Evolutionary conservation across 2,113 vertebrate species (phyloP).

Genomic region (Trichomycterus rosablanca): DNA sequence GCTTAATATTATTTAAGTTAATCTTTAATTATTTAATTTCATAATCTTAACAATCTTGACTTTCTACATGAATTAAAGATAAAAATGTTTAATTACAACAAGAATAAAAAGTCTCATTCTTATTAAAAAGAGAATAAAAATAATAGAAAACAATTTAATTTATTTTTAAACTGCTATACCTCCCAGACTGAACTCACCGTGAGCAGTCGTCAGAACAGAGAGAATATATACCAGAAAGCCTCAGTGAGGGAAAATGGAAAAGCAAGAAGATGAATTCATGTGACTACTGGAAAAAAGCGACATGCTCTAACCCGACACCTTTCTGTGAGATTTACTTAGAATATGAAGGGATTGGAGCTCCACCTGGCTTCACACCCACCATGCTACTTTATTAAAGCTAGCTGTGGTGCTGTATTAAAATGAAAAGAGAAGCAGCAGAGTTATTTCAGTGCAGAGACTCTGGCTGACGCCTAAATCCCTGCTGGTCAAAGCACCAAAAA

Average conservation of each 20-base stretch:
- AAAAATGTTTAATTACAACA: too few species aligned
- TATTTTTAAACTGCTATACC: too few species aligned
- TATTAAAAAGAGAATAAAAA: too few species aligned
- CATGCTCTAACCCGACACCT: constrained; percentile 58
- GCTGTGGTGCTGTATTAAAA: constrained; percentile 63
- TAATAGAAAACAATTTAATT: too few species aligned
- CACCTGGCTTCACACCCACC: constrained; percentile 66
- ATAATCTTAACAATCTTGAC: too few species aligned
- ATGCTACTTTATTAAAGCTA: constrained; percentile 73
- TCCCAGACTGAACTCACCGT: neutral
- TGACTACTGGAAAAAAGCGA: constrained; percentile 26
- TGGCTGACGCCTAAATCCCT: constrained; percentile 53
- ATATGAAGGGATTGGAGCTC: constrained; percentile 72
- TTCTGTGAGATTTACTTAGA: constrained; percentile 73
- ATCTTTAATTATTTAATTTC: too few species aligned
- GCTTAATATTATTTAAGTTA: too few species aligned
- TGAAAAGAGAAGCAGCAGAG: constrained; percentile 59
- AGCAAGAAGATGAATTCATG: constrained; percentile 38
- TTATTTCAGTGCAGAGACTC: constrained; percentile 43
- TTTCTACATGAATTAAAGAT: too few species aligned
- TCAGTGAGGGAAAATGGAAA: neutral
- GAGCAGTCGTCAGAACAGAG: neutral
- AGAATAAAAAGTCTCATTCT: too few species aligned
- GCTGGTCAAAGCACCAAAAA: constrained; percentile 55
- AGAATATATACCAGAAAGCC: neutral